These are phyloP conservation scores for Hippocampus mohnikei DNA, from an alignment of 2,113 vertebrate genomes.

Conservation along the genomic window DNA sequence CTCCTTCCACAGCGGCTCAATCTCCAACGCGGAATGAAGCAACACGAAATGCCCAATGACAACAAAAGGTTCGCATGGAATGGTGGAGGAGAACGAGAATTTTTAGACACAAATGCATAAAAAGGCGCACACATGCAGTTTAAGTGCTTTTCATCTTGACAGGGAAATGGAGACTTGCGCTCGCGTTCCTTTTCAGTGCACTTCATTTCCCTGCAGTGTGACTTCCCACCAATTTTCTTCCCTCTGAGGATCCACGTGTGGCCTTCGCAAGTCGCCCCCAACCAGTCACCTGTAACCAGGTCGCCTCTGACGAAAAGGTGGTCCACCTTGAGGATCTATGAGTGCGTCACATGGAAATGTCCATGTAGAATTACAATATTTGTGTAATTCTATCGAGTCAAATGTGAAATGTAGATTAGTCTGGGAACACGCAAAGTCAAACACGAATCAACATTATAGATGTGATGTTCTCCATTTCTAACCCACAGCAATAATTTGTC, in stretches of 20 bases:
- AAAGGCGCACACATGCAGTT: not conserved
- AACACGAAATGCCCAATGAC: not conserved
- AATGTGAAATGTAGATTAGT: no score
- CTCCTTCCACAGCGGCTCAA: not conserved
- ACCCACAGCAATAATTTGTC: no score
- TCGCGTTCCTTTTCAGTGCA: conserved; percentile 13
- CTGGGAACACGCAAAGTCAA: no score
- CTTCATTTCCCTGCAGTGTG: conserved; percentile 14
- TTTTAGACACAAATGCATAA: no score
- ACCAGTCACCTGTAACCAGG: not conserved
- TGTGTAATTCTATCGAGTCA: no score
- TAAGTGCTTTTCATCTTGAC: conserved; percentile 20
- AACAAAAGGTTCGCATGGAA: not conserved
- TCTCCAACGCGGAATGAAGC: not conserved
- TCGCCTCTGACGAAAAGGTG: not conserved
- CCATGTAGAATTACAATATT: no score
- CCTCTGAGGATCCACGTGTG: not conserved
- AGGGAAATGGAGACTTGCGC: conserved; percentile 6
- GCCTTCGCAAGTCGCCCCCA: not conserved
- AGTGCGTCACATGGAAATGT: no score
- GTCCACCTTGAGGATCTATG: not conserved
- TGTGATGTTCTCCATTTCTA: no score
- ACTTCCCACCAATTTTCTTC: conserved; percentile 5
- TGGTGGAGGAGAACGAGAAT: not conserved
- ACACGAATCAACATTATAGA: no score